These are phyloP conservation scores for Andrena fulva DNA, from an alignment of 2,888 invertebrate species.

Conservation along the genomic window DNA sequence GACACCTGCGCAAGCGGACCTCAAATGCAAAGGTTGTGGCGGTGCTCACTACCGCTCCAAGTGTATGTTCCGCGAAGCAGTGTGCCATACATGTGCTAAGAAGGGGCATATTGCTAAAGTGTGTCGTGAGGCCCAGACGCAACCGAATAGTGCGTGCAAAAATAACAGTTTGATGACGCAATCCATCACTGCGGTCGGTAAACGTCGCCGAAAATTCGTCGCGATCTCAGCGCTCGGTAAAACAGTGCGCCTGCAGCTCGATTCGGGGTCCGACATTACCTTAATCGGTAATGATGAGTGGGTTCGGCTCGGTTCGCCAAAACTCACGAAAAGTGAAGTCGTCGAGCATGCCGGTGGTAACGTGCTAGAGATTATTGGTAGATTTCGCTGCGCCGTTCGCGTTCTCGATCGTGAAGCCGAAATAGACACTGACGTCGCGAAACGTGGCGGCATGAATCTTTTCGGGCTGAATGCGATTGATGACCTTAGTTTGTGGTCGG, in stretches of 20 bases:
- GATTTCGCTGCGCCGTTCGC: not conserved
- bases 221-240: not conserved
- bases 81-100: conserved; percentile 1
- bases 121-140: not conserved
- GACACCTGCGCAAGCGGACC: not conserved
- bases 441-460: not conserved
- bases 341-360: conserved; percentile 1
- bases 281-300: not conserved
- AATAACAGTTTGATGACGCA: not conserved
- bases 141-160: not conserved
- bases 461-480: too few relatives aligned
- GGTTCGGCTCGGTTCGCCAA: not conserved
- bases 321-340: not conserved
- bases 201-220: not conserved
- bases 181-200: not conserved
- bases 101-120: conserved; percentile 4
- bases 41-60: conserved; percentile 3
- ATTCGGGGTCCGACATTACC: conserved; percentile 7
- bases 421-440: conserved; percentile 8
- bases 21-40: conserved; percentile 14
- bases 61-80: conserved; percentile 12
- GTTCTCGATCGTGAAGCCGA: not conserved
- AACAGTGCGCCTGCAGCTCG: not conserved
- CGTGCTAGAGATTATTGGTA: not conserved
- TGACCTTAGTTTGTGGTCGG: too few relatives aligned